phyloP scores from a whole-genome alignment of 2,113 vertebrate genomes.

The Pardalotus punctatus region DNA sequence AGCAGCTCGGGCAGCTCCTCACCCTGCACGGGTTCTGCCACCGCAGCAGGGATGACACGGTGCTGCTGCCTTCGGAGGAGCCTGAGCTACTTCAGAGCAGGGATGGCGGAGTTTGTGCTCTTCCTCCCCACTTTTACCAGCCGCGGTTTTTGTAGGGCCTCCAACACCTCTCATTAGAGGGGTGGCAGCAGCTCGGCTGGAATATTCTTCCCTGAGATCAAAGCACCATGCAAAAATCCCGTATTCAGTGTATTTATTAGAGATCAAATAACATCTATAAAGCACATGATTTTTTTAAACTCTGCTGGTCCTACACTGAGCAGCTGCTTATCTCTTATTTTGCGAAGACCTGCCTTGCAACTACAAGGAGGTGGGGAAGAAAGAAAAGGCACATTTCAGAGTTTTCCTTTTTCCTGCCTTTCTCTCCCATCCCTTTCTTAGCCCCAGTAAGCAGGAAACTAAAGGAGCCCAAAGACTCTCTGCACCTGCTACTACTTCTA shows the following conservation, averaged over 20 bases:
- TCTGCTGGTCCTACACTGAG: background rate
- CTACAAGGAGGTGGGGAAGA: background rate
- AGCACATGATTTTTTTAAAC: background rate
- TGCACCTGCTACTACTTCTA: background rate
- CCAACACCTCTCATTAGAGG: constrained; percentile 27
- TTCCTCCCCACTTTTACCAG: background rate
- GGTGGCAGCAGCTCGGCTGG: background rate
- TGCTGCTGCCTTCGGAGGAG: background rate
- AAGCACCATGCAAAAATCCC: constrained; percentile 21
- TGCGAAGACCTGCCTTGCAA: background rate
- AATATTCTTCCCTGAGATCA: constrained; percentile 1
- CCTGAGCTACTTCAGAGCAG: constrained; percentile 25
- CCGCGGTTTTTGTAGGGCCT: background rate
- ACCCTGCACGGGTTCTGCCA: background rate
- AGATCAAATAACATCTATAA: constrained; percentile 41
- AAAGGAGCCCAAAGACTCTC: background rate
- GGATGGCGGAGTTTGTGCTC: background rate
- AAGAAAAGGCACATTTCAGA: background rate
- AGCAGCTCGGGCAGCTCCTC: background rate
- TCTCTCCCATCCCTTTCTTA: background rate
- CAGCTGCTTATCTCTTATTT: background rate
- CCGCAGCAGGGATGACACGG: fast-evolving
- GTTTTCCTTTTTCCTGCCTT: background rate
- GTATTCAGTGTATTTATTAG: constrained; percentile 24
- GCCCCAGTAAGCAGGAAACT: background rate